These are phyloP conservation scores for Sterrhoptilus dennistouni DNA, from an alignment of 2,113 vertebrate species.

Conservation along the genomic window DNA sequence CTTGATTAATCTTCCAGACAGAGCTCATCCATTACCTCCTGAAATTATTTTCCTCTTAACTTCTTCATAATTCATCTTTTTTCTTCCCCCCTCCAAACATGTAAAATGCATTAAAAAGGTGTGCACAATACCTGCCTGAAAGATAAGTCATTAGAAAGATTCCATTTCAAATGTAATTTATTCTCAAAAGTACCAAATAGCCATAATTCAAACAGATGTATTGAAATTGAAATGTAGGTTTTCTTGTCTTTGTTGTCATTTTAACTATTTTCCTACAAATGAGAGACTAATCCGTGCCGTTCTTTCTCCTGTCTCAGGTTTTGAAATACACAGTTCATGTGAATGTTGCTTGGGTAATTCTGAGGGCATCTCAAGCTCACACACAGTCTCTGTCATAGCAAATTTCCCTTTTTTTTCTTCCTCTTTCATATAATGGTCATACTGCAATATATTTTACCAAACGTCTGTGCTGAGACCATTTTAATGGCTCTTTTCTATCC, in stretches of 20 bases:
- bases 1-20: slow-evolving; percentile 83
- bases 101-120: slow-evolving; percentile 74
- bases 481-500: neutral
- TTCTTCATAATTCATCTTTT: slow-evolving; percentile 79
- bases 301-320: slow-evolving; percentile 19
- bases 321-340: slow-evolving; percentile 32
- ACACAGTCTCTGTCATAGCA: neutral
- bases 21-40: slow-evolving; percentile 82
- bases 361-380: neutral
- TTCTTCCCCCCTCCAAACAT: slow-evolving; percentile 69
- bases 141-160: slow-evolving; percentile 76
- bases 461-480: neutral
- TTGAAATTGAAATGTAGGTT: slow-evolving; percentile 72
- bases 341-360: slow-evolving; percentile 43
- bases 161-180: slow-evolving; percentile 78
- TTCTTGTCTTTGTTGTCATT: slow-evolving; percentile 70
- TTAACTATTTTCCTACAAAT: slow-evolving; percentile 70
- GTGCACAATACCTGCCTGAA: slow-evolving; percentile 71
- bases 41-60: slow-evolving; percentile 84
- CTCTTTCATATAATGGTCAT: neutral
- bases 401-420: neutral
- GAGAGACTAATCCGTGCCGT: slow-evolving; percentile 30
- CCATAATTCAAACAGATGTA: slow-evolving; percentile 71
- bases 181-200: slow-evolving; percentile 70
- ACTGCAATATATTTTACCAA: slow-evolving; percentile 2